These are phyloP conservation scores for Motacilla alba DNA, from an alignment of 2,113 vertebrate species.

Conservation along the genomic window DNA sequence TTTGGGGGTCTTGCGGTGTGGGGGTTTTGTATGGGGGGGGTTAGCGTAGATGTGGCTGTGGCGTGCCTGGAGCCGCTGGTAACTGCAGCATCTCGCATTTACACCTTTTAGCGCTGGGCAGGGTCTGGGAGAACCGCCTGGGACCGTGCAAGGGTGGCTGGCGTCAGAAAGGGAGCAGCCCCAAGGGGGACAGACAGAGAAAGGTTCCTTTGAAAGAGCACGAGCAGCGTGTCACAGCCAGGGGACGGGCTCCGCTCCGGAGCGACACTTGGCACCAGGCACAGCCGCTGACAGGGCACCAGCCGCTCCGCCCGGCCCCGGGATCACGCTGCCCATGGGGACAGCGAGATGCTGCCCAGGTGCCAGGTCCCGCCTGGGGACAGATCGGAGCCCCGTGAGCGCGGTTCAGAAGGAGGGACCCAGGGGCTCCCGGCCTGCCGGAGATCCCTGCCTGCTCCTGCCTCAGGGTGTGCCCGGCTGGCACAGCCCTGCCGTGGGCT, in stretches of 20 bases:
- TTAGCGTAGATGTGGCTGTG: not conserved
- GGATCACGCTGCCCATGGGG: not conserved
- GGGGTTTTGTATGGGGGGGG: not conserved
- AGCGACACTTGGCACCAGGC: not conserved
- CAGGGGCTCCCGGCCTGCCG: not conserved
- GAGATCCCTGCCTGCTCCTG: not conserved
- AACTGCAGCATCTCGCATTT: not conserved
- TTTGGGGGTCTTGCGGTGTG: not conserved
- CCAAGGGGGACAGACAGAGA: not conserved
- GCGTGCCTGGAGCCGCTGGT: not conserved
- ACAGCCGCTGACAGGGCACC: not conserved
- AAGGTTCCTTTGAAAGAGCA: not conserved
- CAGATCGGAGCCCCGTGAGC: not conserved
- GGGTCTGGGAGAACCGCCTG: not conserved
- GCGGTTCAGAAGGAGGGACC: not conserved
- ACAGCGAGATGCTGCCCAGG: not conserved
- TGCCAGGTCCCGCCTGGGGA: not conserved
- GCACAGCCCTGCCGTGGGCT: not conserved
- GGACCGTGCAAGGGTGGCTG: not conserved
- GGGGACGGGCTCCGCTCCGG: not conserved
- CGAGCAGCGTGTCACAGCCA: not conserved
- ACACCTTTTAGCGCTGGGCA: not conserved
- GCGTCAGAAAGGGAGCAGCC: not conserved
- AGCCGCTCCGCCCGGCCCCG: not conserved
- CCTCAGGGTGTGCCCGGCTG: rapidly evolving